phyloP scores from a whole-genome alignment of 2,888 invertebrate species.

The Scelioninae gen. 1 region DNA sequence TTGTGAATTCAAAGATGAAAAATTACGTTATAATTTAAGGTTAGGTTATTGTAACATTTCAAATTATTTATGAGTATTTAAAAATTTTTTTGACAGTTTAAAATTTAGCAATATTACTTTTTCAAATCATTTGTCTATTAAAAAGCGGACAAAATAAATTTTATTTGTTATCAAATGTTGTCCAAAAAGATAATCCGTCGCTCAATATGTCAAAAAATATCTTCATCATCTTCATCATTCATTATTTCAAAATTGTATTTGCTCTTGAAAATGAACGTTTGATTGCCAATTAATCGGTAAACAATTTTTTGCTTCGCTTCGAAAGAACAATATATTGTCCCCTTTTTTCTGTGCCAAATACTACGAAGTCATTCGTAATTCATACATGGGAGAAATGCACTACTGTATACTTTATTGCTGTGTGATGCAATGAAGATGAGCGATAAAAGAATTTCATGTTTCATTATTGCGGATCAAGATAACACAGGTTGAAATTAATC shows the following conservation, averaged over 20 bases:
- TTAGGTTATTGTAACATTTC: no score
- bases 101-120: no score
- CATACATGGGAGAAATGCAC: constrained; percentile 21
- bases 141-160: no score
- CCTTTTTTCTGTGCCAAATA: constrained; percentile 21
- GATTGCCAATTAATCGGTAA: constrained; percentile 8
- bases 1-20: no score
- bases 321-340: neutral
- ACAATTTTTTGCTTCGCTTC: constrained; percentile 11
- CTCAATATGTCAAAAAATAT: neutral
- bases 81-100: no score
- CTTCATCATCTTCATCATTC: neutral
- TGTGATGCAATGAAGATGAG: constrained; percentile 49
- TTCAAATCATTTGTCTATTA: no score
- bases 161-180: no score
- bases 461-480: constrained; percentile 31
- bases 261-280: neutral
- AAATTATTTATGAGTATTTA: no score
- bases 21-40: no score
- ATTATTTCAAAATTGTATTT: neutral
- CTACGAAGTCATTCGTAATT: constrained; percentile 36
- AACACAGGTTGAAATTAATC: constrained; percentile 19
- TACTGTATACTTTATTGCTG: constrained; percentile 13
- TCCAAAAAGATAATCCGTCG: no score
- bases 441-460: constrained; percentile 43